Evolutionary conservation across 2,113 vertebrate genomes (phyloP), one percentile per base, ranked within the genome.

Genomic region (Calypte anna): DNA sequence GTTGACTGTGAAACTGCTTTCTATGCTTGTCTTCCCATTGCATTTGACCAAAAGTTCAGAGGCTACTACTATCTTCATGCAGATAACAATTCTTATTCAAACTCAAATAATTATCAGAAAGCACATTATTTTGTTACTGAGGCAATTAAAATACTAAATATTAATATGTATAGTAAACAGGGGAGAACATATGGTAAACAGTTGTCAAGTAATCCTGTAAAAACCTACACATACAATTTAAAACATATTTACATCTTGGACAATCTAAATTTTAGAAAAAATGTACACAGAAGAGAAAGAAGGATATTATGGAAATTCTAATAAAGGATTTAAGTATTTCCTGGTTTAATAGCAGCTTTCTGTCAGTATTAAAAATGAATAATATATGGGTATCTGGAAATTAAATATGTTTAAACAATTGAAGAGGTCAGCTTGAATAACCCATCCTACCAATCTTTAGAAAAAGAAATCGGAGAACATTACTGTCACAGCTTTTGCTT

Each of bases 401-500:
- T 73, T 48, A 80, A 73, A 62, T 51, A 11, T 2, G 0, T 43
- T 81, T 24, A 77, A 89, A 70, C 30, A 77, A 70, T 0, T 73
- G 61, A n/a, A 83, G 27, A 81, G 24, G 50, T 64, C 66, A 89
- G 38, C 27, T 59, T 66, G 43, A 91, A 55, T 70, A 75, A 67
- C 43, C 17, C 43, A 57, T 63, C 73, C 53, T 9, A 78, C 66
- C 68, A 88, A n/a, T 77, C 73, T 77, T 70, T 9, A 70, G 33
- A 53, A 25, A 75, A 84, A 89, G 11, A 88, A 83, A 91, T n/a
- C 33, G 81, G 30, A 20, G 53, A 86, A 51, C 36, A 13, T 48
- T 51, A 83, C 68, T 80, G 76, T 68, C 80, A 81, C 44, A 90
- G 67, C 14, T 94, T 83, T 84, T 80, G 25, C 88, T 82, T 88